phyloP scores from a whole-genome alignment of 2,113 vertebrate species.

The Gorsachius goisagi region DNA sequence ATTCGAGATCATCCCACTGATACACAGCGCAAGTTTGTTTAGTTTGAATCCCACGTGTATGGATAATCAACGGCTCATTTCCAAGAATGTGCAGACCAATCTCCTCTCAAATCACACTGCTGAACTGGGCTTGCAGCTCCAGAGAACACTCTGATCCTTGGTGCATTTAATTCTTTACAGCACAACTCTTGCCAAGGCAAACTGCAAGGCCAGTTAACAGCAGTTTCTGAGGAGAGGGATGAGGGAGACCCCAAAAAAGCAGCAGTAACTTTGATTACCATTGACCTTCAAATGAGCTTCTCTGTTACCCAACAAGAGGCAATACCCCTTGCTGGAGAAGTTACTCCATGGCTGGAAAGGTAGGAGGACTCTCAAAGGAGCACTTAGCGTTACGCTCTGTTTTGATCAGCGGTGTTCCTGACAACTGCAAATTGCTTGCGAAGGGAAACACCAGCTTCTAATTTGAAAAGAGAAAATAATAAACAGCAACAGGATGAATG shows the following conservation, averaged over 20 bases:
- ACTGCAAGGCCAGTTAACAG: neutral
- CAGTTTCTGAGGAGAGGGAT: neutral
- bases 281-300: neutral
- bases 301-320: neutral
- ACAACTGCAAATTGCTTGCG: neutral
- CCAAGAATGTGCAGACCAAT: neutral
- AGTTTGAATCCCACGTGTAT: neutral
- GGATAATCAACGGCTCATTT: neutral
- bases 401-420: neutral
- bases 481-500: neutral
- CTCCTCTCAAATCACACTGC: neutral
- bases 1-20: neutral
- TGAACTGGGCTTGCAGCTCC: neutral
- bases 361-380: neutral
- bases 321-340: neutral
- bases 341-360: neutral
- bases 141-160: neutral
- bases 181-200: neutral
- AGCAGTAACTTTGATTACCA: neutral
- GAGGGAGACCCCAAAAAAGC: neutral
- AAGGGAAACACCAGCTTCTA: neutral
- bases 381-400: neutral
- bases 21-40: neutral
- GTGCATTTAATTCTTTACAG: neutral
- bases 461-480: neutral